Percentiles rank a stretch among this genome's conserved stretches.
Evolutionary conservation across 2,113 vertebrate species (phyloP).

Genomic region (Melanostigma gelatinosum): DNA sequence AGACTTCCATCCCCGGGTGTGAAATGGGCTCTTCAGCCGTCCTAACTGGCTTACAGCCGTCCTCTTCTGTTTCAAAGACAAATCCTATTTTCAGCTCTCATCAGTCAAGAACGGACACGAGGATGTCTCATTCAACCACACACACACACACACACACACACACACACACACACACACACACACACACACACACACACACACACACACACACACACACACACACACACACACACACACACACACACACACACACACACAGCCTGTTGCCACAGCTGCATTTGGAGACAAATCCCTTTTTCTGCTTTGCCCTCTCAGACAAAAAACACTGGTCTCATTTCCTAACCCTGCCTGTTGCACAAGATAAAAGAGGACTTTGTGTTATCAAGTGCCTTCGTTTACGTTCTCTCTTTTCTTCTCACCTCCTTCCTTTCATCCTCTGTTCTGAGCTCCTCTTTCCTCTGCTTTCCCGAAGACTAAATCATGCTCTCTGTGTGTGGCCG

Average conservation of each 20-base stretch:
- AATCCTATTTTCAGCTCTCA: conserved; percentile 75
- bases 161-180: conserved; percentile 27
- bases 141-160: conserved; percentile 42
- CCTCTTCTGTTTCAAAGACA: conserved; percentile 70
- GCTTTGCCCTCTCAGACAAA: conserved; percentile 67
- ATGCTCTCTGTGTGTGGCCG: not conserved
- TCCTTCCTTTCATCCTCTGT: not conserved
- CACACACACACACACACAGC: conserved; percentile 34
- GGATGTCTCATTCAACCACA: conserved; percentile 53
- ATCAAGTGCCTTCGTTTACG: conserved; percentile 30
- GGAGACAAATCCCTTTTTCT: conserved; percentile 74
- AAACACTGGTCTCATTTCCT: conserved; percentile 65
- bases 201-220: conserved; percentile 42
- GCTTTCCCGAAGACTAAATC: not conserved
- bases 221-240: conserved; percentile 14
- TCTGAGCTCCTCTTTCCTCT: not conserved
- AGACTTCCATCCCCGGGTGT: conserved; percentile 40
- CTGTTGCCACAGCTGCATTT: conserved; percentile 70
- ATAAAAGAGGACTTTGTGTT: conserved; percentile 55
- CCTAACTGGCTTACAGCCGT: conserved; percentile 64
- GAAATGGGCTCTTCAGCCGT: conserved; percentile 63
- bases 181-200: conserved; percentile 25
- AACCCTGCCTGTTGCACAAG: conserved; percentile 64
- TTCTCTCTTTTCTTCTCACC: conserved; percentile 5
- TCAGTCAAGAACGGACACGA: conserved; percentile 59